Evolutionary conservation across 1,140 invertebrate genomes (phyloP).

Genomic region (Zaprionus taronus): DNA sequence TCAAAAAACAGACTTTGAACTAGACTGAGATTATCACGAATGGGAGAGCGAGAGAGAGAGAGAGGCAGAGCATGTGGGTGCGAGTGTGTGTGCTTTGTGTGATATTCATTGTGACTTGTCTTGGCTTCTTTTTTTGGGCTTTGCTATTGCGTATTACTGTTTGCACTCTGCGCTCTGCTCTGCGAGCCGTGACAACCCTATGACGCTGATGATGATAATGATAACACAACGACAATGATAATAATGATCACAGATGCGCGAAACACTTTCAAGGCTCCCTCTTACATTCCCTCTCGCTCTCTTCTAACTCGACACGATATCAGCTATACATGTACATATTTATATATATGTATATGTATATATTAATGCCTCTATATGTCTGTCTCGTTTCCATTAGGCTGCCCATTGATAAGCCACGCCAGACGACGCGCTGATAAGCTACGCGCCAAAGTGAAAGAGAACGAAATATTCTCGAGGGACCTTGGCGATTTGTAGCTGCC

Average conservation of each 20-base stretch:
- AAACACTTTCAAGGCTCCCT: conserved; percentile 14
- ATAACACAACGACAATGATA: neutral
- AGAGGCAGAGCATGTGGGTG: conserved; percentile 10
- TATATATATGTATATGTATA: neutral
- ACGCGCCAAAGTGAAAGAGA: conserved; percentile 29
- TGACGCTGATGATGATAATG: conserved; percentile 1
- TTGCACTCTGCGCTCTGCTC: conserved; percentile 10
- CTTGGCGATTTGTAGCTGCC: conserved; percentile 29
- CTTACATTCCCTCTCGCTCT: neutral
- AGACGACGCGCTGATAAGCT: conserved; percentile 45
- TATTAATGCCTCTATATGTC: neutral
- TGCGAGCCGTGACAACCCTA: conserved; percentile 2
- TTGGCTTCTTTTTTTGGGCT: conserved; percentile 13
- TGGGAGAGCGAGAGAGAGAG: neutral
- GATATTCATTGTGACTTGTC: conserved; percentile 59
- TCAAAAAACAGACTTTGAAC: conserved; percentile 72
- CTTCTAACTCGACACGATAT: conserved; percentile 17
- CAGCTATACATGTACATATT: conserved; percentile 10
- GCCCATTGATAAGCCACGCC: conserved; percentile 51
- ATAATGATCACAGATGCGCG: conserved; percentile 13
- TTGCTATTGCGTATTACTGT: conserved; percentile 37
- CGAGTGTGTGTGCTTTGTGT: conserved; percentile 6
- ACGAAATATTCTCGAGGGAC: conserved; percentile 31
- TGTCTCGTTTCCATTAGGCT: conserved; percentile 33
- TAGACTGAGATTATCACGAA: conserved; percentile 69